Evolutionary conservation across 2,888 invertebrate genomes (phyloP), one percentile per base, ranked within the genome.

Genomic region (Schrankia costaestrigalis): DNA sequence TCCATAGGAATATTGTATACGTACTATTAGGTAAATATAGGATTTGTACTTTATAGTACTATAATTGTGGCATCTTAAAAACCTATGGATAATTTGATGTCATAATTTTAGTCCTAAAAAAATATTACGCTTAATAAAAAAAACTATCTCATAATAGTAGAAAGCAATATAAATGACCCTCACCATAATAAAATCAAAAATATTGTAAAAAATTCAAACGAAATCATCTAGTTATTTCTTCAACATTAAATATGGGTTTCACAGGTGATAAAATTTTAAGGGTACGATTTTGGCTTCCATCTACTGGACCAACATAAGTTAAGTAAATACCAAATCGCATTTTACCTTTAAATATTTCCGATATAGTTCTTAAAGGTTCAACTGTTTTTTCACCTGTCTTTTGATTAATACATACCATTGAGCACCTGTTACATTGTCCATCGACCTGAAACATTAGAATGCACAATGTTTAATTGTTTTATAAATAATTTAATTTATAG

Each of bases 361-460:
- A 91, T 49, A 96, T 90, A 1, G 95, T 93, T 46, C 92, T 89
- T 7, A 96, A 75, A 0, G 95, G 95, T 70, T 96, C 95, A 0
- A 92, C 89, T 0, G 94, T 94, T 63, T 93, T 95, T 49, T 91
- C 85, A 0, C 96, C 97, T 1, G 93, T 95, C 25, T 89, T 85
- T 80, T 97, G 98, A 78, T 98, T 94, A 41, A 98, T 94, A 71
- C 98, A 97, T 38, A 99, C 94, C 95, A 98, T 98, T 78, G 97
- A 96, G 71, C 98, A 99, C 33, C 98, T 91, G 1, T 92, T 93
- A 66, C 98, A 98, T 23, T 91, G 91, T 0, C 95, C 95, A 52
- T 93, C 92, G 31, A 92, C 91, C 93, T 95, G 80, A 32, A 64
- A 72, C 1, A 26, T 1, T 6, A 17, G 24, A 17, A 22, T 26